Percentiles rank a stretch among this genome's conserved stretches.
Conservation (phyloP, 2,113 vertebrate species). For the Steatornis caripensis region DNA sequence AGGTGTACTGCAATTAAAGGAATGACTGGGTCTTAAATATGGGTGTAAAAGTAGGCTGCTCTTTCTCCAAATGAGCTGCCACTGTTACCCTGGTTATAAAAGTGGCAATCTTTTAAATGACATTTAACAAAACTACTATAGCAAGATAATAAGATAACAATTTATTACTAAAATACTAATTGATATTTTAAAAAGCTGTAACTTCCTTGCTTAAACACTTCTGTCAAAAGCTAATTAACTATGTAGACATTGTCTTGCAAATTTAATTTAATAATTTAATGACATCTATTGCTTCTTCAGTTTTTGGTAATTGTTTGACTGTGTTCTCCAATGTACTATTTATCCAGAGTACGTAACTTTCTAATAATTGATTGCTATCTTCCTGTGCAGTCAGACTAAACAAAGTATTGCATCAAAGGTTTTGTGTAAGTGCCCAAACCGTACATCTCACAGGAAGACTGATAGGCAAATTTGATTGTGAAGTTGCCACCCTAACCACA, state of each 20-base stretch:
- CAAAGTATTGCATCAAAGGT: not conserved
- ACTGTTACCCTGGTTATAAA: not conserved
- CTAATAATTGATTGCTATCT: not conserved
- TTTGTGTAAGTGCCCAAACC: not conserved
- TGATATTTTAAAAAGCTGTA: slow-evolving; percentile 41
- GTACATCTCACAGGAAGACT: not conserved
- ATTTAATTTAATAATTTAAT: slow-evolving; percentile 12
- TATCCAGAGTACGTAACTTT: not conserved
- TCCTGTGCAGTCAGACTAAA: not conserved
- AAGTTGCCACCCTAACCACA: not conserved
- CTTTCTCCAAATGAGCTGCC: not conserved
- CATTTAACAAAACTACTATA: not conserved
- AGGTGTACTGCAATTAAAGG: not conserved
- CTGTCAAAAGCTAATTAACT: slow-evolving; percentile 42
- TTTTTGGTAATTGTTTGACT: not conserved
- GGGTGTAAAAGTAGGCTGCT: not conserved
- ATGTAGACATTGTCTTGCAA: not conserved
- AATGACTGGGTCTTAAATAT: not conserved
- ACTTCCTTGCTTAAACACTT: slow-evolving; percentile 5
- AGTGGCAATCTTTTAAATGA: not conserved
- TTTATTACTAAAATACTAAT: not conserved
- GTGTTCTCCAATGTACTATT: not conserved
- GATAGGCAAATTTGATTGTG: no score
- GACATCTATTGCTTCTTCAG: not conserved
- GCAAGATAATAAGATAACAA: not conserved